These are phyloP conservation scores for Onychomys arenicola DNA, from an alignment of 2,797 vertebrate species.

Conservation along the genomic window DNA sequence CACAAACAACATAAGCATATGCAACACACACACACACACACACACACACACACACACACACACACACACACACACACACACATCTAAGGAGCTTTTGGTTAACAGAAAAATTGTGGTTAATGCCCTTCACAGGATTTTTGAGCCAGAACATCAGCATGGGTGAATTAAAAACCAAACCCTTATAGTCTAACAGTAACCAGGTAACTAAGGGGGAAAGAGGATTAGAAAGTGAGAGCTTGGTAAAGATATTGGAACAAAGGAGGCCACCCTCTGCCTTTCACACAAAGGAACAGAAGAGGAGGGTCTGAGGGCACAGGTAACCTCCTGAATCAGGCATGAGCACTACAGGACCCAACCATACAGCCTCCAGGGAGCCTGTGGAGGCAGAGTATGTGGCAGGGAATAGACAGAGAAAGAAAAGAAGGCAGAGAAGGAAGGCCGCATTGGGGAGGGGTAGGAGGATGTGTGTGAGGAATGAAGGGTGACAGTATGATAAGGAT, in stretches of 20 bases:
- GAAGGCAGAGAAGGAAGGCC: background rate
- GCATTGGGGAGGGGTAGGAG: background rate
- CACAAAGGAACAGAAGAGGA: background rate
- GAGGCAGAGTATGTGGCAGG: background rate
- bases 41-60: background rate
- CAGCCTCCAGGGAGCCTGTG: background rate
- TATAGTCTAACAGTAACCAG: background rate
- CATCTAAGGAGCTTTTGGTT: constrained; percentile 5
- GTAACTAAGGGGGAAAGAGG: background rate
- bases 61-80: background rate
- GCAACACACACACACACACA: background rate
- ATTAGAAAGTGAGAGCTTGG: background rate
- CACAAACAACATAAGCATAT: background rate
- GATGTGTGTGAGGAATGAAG: background rate
- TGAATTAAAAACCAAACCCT: background rate
- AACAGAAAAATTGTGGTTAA: background rate
- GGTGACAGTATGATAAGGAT: background rate
- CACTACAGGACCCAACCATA: background rate
- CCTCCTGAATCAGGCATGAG: background rate
- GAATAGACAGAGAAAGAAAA: background rate
- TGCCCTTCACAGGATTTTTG: background rate
- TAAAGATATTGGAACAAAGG: background rate
- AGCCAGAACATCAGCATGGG: background rate
- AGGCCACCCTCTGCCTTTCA: background rate
- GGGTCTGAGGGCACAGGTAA: background rate